Conservation (phyloP, 92 coral and sea anemone genomes). For the Siderastrea radians region DNA sequence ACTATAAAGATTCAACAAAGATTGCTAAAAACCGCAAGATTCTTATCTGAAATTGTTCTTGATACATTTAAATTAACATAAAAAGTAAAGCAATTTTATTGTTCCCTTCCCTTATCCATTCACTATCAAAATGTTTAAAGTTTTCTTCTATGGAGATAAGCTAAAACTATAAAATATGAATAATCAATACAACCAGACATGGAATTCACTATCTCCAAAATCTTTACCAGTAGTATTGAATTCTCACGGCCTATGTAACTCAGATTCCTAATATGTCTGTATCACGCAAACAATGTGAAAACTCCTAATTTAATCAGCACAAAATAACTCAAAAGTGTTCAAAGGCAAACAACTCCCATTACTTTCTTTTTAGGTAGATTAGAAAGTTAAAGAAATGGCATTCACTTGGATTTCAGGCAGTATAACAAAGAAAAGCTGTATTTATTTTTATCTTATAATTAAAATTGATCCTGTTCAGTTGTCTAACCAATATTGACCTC, state of each 20-base stretch:
- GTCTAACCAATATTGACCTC: slow-evolving; percentile 24
- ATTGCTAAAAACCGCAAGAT: neutral
- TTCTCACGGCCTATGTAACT: neutral
- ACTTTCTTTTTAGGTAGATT: slow-evolving; percentile 3
- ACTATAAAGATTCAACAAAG: neutral
- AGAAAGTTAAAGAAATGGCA: neutral
- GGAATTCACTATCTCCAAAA: slow-evolving; percentile 1
- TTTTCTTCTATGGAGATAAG: neutral
- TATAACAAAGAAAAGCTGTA: neutral
- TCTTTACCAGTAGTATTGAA: neutral
- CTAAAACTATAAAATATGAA: neutral
- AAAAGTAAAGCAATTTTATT: neutral
- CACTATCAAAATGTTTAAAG: neutral
- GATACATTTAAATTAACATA: neutral
- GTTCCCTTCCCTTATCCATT: neutral
- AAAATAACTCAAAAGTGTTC: neutral
- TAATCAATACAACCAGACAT: neutral
- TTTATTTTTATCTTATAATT: slow-evolving; percentile 5
- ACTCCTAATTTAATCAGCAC: neutral
- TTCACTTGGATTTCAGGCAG: neutral
- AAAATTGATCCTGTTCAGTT: slow-evolving; percentile 13
- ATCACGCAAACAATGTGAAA: neutral
- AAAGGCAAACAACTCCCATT: neutral
- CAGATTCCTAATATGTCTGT: neutral
- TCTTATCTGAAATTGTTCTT: slow-evolving; percentile 3